phyloP scores from a whole-genome alignment of 1,140 invertebrate genomes.

The Rhysida immarginata region DNA sequence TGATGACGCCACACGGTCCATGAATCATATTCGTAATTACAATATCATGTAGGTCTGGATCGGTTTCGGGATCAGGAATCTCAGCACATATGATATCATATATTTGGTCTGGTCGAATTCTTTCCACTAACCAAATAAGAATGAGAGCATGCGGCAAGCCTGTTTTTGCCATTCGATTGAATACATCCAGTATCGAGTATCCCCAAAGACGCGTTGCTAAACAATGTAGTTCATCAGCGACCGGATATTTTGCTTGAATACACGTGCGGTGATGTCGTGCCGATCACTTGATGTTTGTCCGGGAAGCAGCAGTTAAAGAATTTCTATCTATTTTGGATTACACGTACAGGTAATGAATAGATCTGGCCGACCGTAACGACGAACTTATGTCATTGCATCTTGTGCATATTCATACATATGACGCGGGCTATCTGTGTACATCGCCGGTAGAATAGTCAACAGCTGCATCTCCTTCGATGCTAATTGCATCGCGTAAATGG shows the following conservation, averaged over 20 bases:
- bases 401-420: slow-evolving; percentile 8
- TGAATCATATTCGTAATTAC: slow-evolving; percentile 34
- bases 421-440: slow-evolving; percentile 1
- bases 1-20: slow-evolving; percentile 35
- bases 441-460: neutral
- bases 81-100: slow-evolving; percentile 12
- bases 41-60: slow-evolving; percentile 13
- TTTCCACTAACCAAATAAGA: slow-evolving; percentile 19
- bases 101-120: slow-evolving; percentile 10
- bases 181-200: neutral
- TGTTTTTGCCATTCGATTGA: slow-evolving; percentile 25
- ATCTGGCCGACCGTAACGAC: neutral
- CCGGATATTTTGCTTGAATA: slow-evolving; percentile 12
- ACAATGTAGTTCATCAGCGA: neutral
- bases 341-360: neutral
- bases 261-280: slow-evolving; percentile 6
- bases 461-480: neutral
- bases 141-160: slow-evolving; percentile 27
- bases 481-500: slow-evolving; percentile 7
- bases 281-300: neutral
- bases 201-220: neutral
- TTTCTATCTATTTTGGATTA: slow-evolving; percentile 9
- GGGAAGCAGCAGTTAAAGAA: neutral
- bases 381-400: slow-evolving; percentile 10
- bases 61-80: slow-evolving; percentile 19